phyloP scores from a whole-genome alignment of 2,113 vertebrate genomes.

The Leptobrachium ailaonicum region DNA sequence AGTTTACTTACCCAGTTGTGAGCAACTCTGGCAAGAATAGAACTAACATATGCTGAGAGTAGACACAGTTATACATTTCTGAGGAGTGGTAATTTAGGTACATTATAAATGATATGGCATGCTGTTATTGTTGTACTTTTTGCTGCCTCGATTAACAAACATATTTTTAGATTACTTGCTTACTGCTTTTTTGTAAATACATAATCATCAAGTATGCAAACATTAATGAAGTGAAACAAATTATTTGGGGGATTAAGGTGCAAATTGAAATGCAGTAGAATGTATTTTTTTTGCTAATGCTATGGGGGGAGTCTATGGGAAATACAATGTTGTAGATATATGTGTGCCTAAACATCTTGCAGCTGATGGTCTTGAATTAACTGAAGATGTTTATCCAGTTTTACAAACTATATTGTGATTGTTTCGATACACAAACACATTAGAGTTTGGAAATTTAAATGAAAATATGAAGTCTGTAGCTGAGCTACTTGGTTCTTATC shows the following conservation, averaged over 20 bases:
- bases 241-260: background rate
- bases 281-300: background rate
- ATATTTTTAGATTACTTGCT: constrained; percentile 13
- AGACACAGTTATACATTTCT: constrained; percentile 17
- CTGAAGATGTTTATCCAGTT: no score
- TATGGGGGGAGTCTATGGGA: background rate
- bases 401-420: no score
- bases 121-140: constrained; percentile 23
- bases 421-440: no score
- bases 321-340: no score
- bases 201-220: constrained; percentile 5
- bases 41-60: constrained; percentile 19
- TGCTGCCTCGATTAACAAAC: constrained; percentile 27
- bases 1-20: constrained; percentile 6
- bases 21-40: constrained; percentile 22
- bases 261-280: background rate
- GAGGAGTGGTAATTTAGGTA: constrained; percentile 7
- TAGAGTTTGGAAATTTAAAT: no score
- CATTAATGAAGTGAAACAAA: background rate
- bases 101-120: constrained; percentile 9
- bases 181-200: constrained; percentile 6
- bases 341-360: no score
- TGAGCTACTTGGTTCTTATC: no score
- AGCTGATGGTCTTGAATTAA: no score
- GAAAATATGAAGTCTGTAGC: no score